phyloP scores from a whole-genome alignment of 2,797 vertebrate species.

The Darevskia nairensis region DNA sequence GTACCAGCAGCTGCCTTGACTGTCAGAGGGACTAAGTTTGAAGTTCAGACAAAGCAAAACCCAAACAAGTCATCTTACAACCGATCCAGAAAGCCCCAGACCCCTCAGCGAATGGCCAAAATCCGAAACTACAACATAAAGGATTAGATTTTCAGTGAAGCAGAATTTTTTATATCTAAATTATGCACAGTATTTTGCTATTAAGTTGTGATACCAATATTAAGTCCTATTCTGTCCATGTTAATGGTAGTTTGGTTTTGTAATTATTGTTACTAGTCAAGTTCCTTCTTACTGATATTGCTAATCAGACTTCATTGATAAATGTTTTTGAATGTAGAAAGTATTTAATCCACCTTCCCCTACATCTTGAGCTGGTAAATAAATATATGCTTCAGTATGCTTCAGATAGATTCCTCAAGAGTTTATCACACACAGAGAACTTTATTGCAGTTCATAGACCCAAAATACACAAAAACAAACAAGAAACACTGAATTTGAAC shows the following conservation, averaged over 20 bases:
- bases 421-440: constrained; percentile 11
- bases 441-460: background rate
- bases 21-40: constrained; percentile 72
- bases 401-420: constrained; percentile 47
- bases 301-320: constrained; percentile 53
- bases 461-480: constrained; percentile 59
- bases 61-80: constrained; percentile 49
- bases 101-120: constrained; percentile 66
- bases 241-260: background rate
- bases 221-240: background rate
- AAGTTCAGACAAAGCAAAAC: constrained; percentile 73
- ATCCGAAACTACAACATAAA: constrained; percentile 91
- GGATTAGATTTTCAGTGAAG: constrained; percentile 77
- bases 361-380: constrained; percentile 47
- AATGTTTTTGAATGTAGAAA: constrained; percentile 35
- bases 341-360: constrained; percentile 44
- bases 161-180: background rate
- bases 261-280: background rate
- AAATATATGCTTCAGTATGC: constrained; percentile 42
- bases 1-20: constrained; percentile 34
- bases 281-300: constrained; percentile 37
- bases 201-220: background rate
- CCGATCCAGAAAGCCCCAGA: constrained; percentile 62
- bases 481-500: constrained; percentile 19
- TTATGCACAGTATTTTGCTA: constrained; percentile 21